Percentiles rank a stretch among this genome's conserved stretches.
phyloP scores from a whole-genome alignment of 1,140 invertebrate genomes.

The Drosophila oshimai region DNA sequence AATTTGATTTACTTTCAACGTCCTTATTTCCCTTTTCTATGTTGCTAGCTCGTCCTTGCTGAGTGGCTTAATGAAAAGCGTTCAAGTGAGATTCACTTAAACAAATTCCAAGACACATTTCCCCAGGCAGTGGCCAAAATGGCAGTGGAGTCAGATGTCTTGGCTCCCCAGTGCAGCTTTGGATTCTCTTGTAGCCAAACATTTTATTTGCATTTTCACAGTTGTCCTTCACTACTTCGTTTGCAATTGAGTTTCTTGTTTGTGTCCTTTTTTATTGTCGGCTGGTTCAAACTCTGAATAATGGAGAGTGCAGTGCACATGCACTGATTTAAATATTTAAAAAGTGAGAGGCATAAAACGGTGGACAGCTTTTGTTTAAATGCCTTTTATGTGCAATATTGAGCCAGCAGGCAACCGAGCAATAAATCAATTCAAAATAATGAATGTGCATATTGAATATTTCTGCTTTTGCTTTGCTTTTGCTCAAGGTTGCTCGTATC shows the following conservation, averaged over 20 bases:
- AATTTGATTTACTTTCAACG: not conserved
- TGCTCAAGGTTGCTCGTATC: not conserved
- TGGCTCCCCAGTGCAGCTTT: not conserved
- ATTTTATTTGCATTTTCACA: slow-evolving; percentile 45
- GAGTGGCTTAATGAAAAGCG: slow-evolving; percentile 55
- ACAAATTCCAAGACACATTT: slow-evolving; percentile 61
- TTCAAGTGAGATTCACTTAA: slow-evolving; percentile 70
- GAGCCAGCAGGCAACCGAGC: slow-evolving; percentile 27
- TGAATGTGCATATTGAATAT: slow-evolving; percentile 29
- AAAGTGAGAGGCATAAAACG: slow-evolving; percentile 22
- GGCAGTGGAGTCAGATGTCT: slow-evolving; percentile 15
- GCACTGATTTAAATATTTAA: slow-evolving; percentile 37
- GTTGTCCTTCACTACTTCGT: slow-evolving; percentile 1
- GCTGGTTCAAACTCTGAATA: slow-evolving; percentile 25
- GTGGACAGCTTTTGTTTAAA: slow-evolving; percentile 52
- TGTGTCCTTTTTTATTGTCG: slow-evolving; percentile 7
- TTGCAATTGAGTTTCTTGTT: slow-evolving; percentile 15
- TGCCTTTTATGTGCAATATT: slow-evolving; percentile 49
- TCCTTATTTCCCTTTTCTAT: not conserved
- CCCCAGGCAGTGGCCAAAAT: slow-evolving; percentile 15
- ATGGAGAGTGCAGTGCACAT: slow-evolving; percentile 36
- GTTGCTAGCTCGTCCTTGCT: not conserved
- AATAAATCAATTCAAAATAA: slow-evolving; percentile 56
- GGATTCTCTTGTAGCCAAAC: slow-evolving; percentile 26
- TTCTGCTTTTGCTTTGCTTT: not conserved